These are phyloP conservation scores for Anthopleura xanthogrammica DNA, from an alignment of 92 coral and sea anemone species.

Conservation along the genomic window DNA sequence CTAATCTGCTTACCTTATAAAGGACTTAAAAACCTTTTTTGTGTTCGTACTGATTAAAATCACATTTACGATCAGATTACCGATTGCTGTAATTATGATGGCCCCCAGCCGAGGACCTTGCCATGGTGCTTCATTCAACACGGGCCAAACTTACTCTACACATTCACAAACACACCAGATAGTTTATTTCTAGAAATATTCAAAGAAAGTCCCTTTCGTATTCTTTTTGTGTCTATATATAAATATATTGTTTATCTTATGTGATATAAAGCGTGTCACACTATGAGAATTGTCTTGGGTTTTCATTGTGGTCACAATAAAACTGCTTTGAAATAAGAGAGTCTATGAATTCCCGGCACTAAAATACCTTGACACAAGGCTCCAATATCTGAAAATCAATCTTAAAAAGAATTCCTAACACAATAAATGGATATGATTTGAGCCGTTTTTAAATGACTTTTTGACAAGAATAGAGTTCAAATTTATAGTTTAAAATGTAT, in stretches of 20 bases:
- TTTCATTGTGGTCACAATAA: neutral
- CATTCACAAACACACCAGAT: neutral
- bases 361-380: too few relatives aligned
- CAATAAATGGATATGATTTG: neutral
- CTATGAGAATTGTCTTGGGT: neutral
- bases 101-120: neutral
- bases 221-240: neutral
- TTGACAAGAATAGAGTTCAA: neutral
- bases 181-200: neutral
- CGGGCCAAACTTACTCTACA: neutral
- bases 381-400: neutral
- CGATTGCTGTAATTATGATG: neutral
- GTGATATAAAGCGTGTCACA: neutral
- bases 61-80: constrained; percentile 1
- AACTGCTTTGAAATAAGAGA: too few relatives aligned
- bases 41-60: neutral
- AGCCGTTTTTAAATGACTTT: neutral
- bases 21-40: neutral
- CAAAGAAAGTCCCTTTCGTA: neutral
- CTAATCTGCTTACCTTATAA: constrained; percentile 9
- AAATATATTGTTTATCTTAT: neutral
- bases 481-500: neutral
- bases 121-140: neutral
- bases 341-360: too few relatives aligned
- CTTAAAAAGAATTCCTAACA: too few relatives aligned